These are phyloP conservation scores for Emydocephalus ijimae DNA, from an alignment of 2,113 vertebrate species.

Conservation along the genomic window DNA sequence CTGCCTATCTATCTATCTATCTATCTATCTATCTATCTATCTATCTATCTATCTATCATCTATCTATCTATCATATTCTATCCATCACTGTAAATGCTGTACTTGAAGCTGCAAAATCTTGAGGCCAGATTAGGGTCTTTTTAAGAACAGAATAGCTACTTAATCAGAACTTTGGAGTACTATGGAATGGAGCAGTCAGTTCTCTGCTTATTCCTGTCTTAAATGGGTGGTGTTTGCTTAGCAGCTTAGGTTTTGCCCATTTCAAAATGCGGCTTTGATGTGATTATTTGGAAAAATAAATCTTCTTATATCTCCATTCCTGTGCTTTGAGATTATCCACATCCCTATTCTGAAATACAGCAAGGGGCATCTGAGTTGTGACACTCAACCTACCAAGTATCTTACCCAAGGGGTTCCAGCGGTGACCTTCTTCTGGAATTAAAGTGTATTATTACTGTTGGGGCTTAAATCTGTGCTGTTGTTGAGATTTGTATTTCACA, in stretches of 20 bases:
- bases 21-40: no score
- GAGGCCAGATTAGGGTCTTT: not conserved
- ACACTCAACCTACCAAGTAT: not conserved
- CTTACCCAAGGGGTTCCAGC: not conserved
- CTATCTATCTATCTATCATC: no score
- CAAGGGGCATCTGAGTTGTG: not conserved
- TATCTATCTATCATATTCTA: not conserved
- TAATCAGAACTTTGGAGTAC: not conserved
- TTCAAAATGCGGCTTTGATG: not conserved
- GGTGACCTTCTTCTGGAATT: not conserved
- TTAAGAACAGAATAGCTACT: not conserved
- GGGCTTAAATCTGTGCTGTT: not conserved
- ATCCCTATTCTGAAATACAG: not conserved
- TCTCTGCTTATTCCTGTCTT: not conserved
- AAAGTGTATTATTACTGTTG: not conserved
- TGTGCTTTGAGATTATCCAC: not conserved
- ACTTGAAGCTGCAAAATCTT: not conserved
- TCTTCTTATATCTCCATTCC: not conserved
- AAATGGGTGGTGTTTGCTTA: not conserved
- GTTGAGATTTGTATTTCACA: not conserved
- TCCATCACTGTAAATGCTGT: not conserved
- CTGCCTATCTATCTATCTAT: no score
- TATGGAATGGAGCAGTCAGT: not conserved
- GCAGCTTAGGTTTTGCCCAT: not conserved
- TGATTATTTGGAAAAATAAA: not conserved